phyloP scores from a whole-genome alignment of 2,888 invertebrate genomes.

The Amiota mariae region DNA sequence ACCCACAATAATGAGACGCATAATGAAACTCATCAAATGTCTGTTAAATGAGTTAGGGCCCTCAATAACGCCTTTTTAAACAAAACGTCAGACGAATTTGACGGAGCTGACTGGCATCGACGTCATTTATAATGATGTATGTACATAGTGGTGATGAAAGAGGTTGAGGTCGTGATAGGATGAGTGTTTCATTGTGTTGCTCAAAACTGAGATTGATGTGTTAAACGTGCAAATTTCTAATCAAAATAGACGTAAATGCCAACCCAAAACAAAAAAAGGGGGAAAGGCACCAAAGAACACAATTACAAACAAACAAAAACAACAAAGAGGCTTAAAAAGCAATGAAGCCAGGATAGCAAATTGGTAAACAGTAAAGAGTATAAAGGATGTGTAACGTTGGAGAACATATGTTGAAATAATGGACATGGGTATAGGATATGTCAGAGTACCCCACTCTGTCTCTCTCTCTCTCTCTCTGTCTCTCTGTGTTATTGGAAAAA shows the following conservation, averaged over 20 bases:
- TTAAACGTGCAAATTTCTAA: constrained; percentile 56
- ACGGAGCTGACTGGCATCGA: neutral
- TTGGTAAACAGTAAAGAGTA: too few species aligned
- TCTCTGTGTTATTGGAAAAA: constrained; percentile 38
- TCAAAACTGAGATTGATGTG: constrained; percentile 20
- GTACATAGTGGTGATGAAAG: too few species aligned
- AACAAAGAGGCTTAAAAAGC: neutral
- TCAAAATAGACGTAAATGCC: constrained; percentile 53
- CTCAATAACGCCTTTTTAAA: neutral
- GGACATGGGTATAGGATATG: neutral
- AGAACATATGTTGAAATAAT: neutral
- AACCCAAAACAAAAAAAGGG: neutral
- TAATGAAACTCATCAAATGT: constrained; percentile 18
- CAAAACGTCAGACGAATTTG: neutral
- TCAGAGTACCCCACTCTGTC: constrained; percentile 31
- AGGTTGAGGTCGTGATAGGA: too few species aligned
- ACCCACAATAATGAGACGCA: neutral
- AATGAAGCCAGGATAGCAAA: too few species aligned
- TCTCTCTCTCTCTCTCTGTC: too few species aligned
- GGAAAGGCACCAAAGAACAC: neutral
- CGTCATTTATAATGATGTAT: too few species aligned
- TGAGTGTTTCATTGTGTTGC: neutral
- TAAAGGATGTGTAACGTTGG: too few species aligned
- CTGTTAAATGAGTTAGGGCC: constrained; percentile 3
- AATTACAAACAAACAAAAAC: neutral